These are phyloP conservation scores for Ifrita kowaldi DNA, from an alignment of 2,113 vertebrate genomes.

Conservation along the genomic window DNA sequence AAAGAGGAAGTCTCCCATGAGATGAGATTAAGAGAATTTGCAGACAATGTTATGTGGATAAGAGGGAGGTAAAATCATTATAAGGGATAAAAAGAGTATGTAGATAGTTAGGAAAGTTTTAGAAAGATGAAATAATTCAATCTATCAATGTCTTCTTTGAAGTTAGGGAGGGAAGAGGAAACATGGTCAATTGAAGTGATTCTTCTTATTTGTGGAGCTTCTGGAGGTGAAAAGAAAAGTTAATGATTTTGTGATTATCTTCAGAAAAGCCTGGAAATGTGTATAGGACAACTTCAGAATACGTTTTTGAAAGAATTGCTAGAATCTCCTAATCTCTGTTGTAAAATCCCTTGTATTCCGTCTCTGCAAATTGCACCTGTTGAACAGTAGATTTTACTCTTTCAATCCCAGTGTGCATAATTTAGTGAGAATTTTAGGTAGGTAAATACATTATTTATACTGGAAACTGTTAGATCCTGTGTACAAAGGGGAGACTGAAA, in stretches of 20 bases:
- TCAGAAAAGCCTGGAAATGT: background rate
- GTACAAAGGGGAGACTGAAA: constrained; percentile 17
- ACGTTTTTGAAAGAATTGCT: background rate
- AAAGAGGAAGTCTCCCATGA: background rate
- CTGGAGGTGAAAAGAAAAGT: background rate
- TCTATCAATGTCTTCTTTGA: background rate
- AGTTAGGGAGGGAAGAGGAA: background rate
- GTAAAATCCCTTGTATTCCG: background rate
- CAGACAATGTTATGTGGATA: background rate
- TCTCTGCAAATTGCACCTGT: background rate
- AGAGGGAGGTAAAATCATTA: background rate
- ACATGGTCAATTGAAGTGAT: background rate
- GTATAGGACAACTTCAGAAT: background rate
- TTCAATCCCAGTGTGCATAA: background rate
- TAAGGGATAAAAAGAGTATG: background rate
- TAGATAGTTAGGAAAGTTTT: background rate
- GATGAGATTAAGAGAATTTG: background rate
- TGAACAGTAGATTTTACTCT: background rate
- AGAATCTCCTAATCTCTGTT: background rate
- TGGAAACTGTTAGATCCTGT: constrained; percentile 38
- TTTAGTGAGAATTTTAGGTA: background rate
- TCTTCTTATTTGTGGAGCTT: background rate
- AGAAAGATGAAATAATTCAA: background rate
- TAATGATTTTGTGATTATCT: background rate
- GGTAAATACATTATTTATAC: constrained; percentile 37